Percentiles rank a stretch among this genome's conserved stretches.
These are phyloP conservation scores for Sarcophaga peregrina DNA, from an alignment of 1,140 invertebrate genomes.

Conservation along the genomic window DNA sequence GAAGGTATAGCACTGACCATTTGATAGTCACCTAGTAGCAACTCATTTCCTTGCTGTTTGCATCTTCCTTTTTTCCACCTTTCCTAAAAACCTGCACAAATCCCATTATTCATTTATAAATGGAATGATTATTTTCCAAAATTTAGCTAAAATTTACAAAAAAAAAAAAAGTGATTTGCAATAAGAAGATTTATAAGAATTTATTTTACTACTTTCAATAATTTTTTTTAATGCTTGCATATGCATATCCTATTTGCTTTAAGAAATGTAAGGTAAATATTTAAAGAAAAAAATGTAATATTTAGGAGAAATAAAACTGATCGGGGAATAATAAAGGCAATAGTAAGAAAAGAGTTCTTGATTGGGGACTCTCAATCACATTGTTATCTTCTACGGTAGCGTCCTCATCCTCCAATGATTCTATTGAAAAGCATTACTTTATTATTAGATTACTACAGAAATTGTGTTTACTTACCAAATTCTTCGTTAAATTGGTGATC, in stretches of 20 bases:
- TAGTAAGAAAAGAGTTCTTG: constrained; percentile 23
- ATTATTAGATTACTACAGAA: not conserved
- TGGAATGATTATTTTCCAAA: too few species aligned
- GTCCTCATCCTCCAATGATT: not conserved
- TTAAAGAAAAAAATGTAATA: not conserved
- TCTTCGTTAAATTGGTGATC: not conserved
- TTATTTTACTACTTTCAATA: not conserved
- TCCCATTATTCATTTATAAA: too few species aligned
- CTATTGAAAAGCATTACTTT: not conserved
- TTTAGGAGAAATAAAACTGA: constrained; percentile 40
- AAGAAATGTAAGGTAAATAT: too few species aligned
- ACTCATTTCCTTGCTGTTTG: too few species aligned
- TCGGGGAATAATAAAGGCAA: constrained; percentile 41
- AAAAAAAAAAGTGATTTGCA: too few species aligned
- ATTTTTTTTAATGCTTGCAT: not conserved
- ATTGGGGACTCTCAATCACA: not conserved
- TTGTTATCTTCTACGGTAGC: not conserved
- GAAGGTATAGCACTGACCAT: too few species aligned
- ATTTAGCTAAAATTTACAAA: too few species aligned
- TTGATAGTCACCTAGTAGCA: too few species aligned
- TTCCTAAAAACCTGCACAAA: too few species aligned
- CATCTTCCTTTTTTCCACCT: too few species aligned
- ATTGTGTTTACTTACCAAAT: not conserved
- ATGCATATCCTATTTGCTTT: too few species aligned
- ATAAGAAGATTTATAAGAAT: too few species aligned